These are phyloP conservation scores for Agrypnia vestita DNA, from an alignment of 1,140 invertebrate species.

Conservation along the genomic window DNA sequence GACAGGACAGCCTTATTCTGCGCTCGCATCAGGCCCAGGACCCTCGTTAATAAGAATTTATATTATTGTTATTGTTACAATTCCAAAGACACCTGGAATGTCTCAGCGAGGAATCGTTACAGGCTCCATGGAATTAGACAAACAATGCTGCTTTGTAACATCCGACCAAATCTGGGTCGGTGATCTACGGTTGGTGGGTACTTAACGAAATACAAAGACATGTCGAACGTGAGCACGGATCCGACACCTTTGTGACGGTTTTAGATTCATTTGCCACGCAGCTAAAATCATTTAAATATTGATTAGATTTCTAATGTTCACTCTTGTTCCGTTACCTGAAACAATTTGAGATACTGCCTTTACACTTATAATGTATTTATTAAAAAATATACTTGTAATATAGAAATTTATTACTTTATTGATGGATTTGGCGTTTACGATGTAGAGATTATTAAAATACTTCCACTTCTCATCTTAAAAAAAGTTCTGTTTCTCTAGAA, in stretches of 20 bases:
- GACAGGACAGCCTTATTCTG: constrained; percentile 49
- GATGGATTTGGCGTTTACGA: no score
- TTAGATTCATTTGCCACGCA: neutral
- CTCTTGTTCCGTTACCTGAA: neutral
- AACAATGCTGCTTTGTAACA: constrained; percentile 29
- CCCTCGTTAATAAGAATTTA: constrained; percentile 61
- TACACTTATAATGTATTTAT: no score
- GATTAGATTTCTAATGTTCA: neutral
- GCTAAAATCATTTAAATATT: neutral
- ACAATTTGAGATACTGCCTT: neutral
- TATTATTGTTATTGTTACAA: constrained; percentile 54
- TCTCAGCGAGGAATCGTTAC: constrained; percentile 21
- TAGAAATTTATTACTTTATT: no score
- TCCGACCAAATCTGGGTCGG: constrained; percentile 20
- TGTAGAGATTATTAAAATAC: no score
- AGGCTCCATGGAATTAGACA: constrained; percentile 36
- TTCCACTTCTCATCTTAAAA: no score
- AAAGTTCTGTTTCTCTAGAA: no score
- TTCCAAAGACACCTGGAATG: constrained; percentile 60
- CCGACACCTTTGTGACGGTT: neutral
- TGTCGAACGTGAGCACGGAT: constrained; percentile 17
- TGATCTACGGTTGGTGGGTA: constrained; percentile 21
- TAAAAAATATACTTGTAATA: no score
- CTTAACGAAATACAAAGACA: constrained; percentile 7
- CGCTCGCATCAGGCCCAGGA: constrained; percentile 16